phyloP scores from a whole-genome alignment of 1,140 invertebrate genomes.

The Rhopalosiphum padi region DNA sequence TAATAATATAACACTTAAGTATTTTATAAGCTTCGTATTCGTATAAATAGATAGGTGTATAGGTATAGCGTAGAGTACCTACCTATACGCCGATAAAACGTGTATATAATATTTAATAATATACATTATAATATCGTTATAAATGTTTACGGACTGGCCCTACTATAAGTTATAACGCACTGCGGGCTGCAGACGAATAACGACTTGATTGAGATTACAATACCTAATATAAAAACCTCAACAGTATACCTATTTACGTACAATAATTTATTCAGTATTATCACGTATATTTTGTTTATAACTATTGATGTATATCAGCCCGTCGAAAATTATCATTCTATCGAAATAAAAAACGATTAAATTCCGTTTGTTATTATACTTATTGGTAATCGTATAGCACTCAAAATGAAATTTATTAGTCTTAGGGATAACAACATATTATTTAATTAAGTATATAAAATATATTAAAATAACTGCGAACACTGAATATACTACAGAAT shows the following conservation, averaged over 20 bases:
- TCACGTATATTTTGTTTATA: neutral
- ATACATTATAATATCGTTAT: neutral
- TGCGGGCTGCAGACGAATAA: neutral
- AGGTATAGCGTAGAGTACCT: no score
- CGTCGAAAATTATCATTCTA: neutral
- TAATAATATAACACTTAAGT: neutral
- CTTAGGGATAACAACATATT: neutral
- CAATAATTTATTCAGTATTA: neutral
- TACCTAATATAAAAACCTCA: neutral
- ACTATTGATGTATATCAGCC: neutral
- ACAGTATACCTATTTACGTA: neutral
- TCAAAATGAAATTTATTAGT: neutral
- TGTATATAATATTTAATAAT: neutral
- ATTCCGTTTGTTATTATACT: neutral
- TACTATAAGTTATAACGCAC: neutral
- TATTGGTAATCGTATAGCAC: neutral
- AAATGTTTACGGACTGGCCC: neutral
- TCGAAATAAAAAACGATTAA: neutral
- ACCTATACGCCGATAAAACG: neutral
- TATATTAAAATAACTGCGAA: neutral
- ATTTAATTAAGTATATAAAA: neutral
- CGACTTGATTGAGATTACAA: conserved; percentile 9
- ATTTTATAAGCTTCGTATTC: neutral
- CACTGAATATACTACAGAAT: neutral
- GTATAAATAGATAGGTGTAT: neutral